These are phyloP conservation scores for Paratilapia polleni DNA, from an alignment of 2,113 vertebrate species.

Conservation along the genomic window DNA sequence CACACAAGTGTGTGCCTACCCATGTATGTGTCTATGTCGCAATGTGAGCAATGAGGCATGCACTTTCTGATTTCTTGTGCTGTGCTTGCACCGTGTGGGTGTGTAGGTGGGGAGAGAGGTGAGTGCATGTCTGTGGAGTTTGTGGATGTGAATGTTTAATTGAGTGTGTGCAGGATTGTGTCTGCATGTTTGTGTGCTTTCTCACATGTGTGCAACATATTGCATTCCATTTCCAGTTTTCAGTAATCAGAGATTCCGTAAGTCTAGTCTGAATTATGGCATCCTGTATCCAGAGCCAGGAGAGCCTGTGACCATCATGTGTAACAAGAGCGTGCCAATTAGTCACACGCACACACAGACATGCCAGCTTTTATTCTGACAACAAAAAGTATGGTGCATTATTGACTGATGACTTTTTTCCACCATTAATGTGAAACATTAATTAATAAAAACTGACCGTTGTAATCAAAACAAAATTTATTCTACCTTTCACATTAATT, in stretches of 20 bases:
- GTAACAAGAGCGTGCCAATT: neutral
- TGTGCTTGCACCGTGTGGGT: slow-evolving; percentile 3
- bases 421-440: neutral
- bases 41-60: slow-evolving; percentile 23
- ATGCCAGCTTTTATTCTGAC: neutral
- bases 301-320: slow-evolving; percentile 8
- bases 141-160: neutral
- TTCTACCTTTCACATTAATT: neutral
- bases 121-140: neutral
- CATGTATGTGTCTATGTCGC: neutral
- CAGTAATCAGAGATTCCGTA: slow-evolving; percentile 25
- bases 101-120: neutral
- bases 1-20: neutral
- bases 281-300: slow-evolving; percentile 2
- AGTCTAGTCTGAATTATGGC: neutral
- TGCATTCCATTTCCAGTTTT: slow-evolving; percentile 2
- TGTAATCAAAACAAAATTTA: slow-evolving; percentile 4
- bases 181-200: neutral
- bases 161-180: neutral
- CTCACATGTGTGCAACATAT: neutral
- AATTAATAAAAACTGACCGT: neutral
- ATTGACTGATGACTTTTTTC: neutral
- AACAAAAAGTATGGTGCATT: neutral
- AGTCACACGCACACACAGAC: neutral
- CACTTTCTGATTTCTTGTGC: slow-evolving; percentile 11